Evolutionary conservation across 2,888 invertebrate species (phyloP), one percentile per base, ranked within the genome.

Genomic region (Resseliella maxima): DNA sequence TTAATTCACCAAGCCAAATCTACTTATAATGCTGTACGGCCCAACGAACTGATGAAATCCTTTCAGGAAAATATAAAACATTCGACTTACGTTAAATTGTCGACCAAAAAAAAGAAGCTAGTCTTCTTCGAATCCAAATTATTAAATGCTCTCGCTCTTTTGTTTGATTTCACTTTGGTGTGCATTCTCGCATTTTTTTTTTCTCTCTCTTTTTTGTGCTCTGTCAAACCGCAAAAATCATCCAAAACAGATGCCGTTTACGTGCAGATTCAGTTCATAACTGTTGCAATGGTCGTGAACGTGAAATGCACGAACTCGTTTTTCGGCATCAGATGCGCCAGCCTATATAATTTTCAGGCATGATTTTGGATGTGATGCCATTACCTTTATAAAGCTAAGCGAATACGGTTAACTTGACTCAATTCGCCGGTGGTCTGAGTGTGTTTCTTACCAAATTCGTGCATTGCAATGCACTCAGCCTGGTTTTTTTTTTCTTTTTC

Each of bases 391-490:
- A n/a, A n/a, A 38, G 83, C 12, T n/a, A 3, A n/a, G 38, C 0
- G 36, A 83, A 83, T 83, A 83, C 83, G 38, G 83, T 83, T 83
- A 38, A 83, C 38, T n/a, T 24, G n/a, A 83, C 83, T 83, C 21
- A 24, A 38, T 83, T 83, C 83, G 83, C 38, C 24, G 83, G 83
- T 83, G 83, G 83, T 83, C 83, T 50, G 2, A 12, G 18, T 83
- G 24, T 10, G 38, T 38, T 83, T 83, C 38, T 38, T 83, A n/a
- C 83, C 83, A 83, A 72, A 72, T 72, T 72, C 72, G 72, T 83
- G 83, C 38, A 83, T n/a, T 38, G 83, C 83, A 83, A 38, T 38
- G 36, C 38, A 15, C 83, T 38, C 38, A 38, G 38, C 18, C 59
- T 24, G 24, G 1, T n/a, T 59, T 83, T 72, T 36, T 36, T 31